Evolutionary conservation across 1,140 invertebrate genomes (phyloP), one percentile per base, ranked within the genome.

Genomic region (Nymphalis io): DNA sequence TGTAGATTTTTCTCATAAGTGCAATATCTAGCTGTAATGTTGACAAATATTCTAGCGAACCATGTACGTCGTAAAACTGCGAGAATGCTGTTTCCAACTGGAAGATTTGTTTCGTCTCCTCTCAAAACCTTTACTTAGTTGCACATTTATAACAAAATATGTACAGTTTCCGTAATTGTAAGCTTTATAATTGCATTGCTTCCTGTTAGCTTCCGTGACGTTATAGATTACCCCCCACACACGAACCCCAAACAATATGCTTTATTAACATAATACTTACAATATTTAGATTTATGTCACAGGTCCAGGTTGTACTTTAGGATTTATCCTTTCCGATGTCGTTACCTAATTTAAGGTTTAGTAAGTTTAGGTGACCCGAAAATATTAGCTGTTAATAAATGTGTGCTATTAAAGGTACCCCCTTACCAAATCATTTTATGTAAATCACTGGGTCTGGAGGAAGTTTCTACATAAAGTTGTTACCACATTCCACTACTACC

Each of bases 261-360:
- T 83, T 83, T 82, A 87, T 79, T 81, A 81, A 85, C 75, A 69
- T 78, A 72, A 72, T 79, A 77, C 71, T 75, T 76, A 73, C 67
- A 80, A 82, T 80, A 74, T 57, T 79, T 82, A 85, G 82, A 84
- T 78, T 75, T 82, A 85, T 79, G 86, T 88, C 86, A 89, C 87
- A 86, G 88, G 86, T 90, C 86, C 88, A 90, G 86, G 84, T 90
- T 90, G 86, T 88, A 90, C 81, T 87, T 84, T 87, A 88, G 83
- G 83, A 84, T 83, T 84, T 85, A 85, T 84, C 81, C 85, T 81
- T 86, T 80, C 82, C 77, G 82, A 81, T 86, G 80, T 85, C 78
- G 85, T 89, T 90, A 90, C 87, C 84, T 88, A 87, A 80, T 82
- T 81, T 87, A 88, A 87, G 84, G 66, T 81, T 80, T 84, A 87